Conservation (phyloP, 2,113 vertebrate species). For the Syngnathus floridae region DNA sequence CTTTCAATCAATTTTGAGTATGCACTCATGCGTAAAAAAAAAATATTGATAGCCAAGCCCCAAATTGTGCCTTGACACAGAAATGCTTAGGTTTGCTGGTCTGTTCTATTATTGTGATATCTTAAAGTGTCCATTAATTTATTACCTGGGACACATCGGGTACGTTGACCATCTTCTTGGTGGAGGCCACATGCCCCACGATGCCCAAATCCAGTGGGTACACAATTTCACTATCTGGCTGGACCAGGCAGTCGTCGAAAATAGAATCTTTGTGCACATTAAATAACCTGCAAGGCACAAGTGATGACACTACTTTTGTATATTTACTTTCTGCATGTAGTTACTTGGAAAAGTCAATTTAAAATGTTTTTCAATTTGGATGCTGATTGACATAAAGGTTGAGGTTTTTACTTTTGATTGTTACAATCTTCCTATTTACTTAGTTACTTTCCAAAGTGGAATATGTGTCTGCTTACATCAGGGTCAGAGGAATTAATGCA, state of each 20-base stretch:
- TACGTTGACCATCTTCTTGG: slow-evolving; percentile 78
- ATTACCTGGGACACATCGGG: slow-evolving; percentile 73
- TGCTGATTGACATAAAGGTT: too few relatives aligned
- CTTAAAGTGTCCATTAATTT: not conserved
- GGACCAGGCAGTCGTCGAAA: slow-evolving; percentile 80
- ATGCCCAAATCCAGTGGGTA: slow-evolving; percentile 83
- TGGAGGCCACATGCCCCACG: slow-evolving; percentile 77
- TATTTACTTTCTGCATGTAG: not conserved
- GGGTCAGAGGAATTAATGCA: not conserved
- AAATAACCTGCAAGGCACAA: slow-evolving; percentile 67
- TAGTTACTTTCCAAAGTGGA: too few relatives aligned
- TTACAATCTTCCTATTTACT: too few relatives aligned
- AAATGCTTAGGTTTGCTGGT: not conserved
- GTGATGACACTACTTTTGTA: not conserved
- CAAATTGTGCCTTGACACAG: not conserved
- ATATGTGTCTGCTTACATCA: too few relatives aligned
- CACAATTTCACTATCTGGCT: slow-evolving; percentile 81
- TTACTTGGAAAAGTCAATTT: too few relatives aligned
- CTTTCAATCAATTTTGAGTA: not conserved
- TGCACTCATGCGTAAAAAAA: not conserved
- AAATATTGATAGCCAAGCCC: too few relatives aligned
- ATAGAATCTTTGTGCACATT: slow-evolving; percentile 74
- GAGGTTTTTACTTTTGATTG: too few relatives aligned
- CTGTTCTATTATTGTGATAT: not conserved
- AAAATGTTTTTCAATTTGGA: too few relatives aligned